Evolutionary conservation across 2,113 vertebrate species (phyloP).

Genomic region (Toxotes chatareus): DNA sequence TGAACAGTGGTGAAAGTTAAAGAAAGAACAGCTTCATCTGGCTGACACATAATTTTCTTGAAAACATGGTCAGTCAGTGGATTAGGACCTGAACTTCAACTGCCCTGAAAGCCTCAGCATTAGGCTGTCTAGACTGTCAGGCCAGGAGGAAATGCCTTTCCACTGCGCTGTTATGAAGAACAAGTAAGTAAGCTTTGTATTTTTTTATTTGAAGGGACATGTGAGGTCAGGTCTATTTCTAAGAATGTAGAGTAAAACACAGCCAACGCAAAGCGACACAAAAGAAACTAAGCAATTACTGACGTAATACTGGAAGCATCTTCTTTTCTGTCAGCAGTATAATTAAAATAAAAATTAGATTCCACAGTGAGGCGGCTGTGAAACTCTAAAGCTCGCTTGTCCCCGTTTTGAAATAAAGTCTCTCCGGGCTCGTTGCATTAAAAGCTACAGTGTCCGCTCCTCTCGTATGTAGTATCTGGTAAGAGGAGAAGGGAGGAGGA

Average conservation of each 20-base stretch:
- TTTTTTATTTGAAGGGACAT: slow-evolving; percentile 31
- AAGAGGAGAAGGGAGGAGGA: slow-evolving; percentile 50
- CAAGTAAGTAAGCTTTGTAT: slow-evolving; percentile 1
- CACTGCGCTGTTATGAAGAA: slow-evolving; percentile 13
- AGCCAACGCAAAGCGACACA: neutral
- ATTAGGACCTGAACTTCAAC: slow-evolving; percentile 57
- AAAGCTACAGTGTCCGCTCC: slow-evolving; percentile 37
- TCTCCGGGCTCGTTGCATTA: slow-evolving; percentile 26
- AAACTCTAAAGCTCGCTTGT: slow-evolving; percentile 4
- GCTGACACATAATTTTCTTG: slow-evolving; percentile 25
- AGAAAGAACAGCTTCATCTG: slow-evolving; percentile 7
- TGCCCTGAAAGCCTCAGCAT: slow-evolving; percentile 50
- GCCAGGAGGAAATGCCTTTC: slow-evolving; percentile 60
- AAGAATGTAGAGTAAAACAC: slow-evolving; percentile 7
- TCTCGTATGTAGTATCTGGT: slow-evolving; percentile 33
- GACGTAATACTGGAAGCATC: slow-evolving; percentile 1
- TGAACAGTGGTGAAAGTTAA: neutral
- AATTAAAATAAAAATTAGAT: slow-evolving; percentile 34
- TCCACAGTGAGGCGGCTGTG: neutral
- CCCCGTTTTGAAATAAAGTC: slow-evolving; percentile 30
- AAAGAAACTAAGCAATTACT: slow-evolving; percentile 3
- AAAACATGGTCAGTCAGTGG: slow-evolving; percentile 37
- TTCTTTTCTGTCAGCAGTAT: slow-evolving; percentile 21
- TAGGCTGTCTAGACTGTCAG: slow-evolving; percentile 65
- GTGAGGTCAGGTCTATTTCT: neutral